phyloP scores from a whole-genome alignment of 92 coral and sea anemone species.

The Montipora capitata region DNA sequence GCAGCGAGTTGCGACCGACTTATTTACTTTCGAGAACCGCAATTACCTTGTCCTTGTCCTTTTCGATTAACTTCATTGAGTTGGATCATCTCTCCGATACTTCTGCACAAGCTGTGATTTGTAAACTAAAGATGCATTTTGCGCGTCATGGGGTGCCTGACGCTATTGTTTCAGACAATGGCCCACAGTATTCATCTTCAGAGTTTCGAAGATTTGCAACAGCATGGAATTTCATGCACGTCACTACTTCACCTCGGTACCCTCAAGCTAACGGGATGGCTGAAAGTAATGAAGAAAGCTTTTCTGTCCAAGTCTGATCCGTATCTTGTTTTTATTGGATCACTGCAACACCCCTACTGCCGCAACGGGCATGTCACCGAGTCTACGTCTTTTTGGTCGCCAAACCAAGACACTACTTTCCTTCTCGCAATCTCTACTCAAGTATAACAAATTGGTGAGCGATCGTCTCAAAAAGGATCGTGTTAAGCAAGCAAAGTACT shows the following conservation, averaged over 20 bases:
- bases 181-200: background rate
- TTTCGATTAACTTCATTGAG: too few relatives aligned
- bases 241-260: background rate
- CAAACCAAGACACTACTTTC: background rate
- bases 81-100: too few relatives aligned
- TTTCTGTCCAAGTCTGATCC: background rate
- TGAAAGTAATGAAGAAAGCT: background rate
- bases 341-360: background rate
- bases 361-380: background rate
- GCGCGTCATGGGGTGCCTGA: background rate
- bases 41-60: too few relatives aligned
- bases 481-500: background rate
- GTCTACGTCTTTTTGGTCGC: background rate
- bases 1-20: too few relatives aligned
- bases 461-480: background rate
- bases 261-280: background rate
- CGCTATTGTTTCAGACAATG: background rate
- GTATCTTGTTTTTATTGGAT: background rate
- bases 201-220: background rate
- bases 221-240: background rate
- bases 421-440: background rate
- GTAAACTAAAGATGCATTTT: background rate
- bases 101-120: background rate
- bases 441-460: background rate
- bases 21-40: too few relatives aligned